These are phyloP conservation scores for Lycodopsis pacificus DNA, from an alignment of 2,797 vertebrate genomes.

Conservation along the genomic window DNA sequence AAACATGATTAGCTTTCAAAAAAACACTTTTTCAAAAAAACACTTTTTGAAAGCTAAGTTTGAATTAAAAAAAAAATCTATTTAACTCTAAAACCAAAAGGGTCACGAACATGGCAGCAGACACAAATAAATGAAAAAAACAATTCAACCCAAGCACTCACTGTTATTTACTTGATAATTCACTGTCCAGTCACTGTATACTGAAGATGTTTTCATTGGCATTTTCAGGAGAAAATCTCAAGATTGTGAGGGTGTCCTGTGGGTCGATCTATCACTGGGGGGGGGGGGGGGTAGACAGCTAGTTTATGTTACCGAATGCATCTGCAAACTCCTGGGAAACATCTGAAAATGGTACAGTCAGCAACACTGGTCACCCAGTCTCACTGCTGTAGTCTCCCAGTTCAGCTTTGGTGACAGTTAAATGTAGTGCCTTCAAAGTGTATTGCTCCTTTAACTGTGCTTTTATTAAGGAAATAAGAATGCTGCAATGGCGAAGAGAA, in stretches of 20 bases:
- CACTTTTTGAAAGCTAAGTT: neutral
- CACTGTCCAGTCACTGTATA: neutral
- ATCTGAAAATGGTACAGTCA: neutral
- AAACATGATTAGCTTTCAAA: neutral
- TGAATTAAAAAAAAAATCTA: neutral
- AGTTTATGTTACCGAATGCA: neutral
- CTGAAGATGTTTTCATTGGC: neutral
- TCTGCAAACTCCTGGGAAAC: neutral
- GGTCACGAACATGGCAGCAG: neutral
- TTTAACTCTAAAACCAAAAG: neutral
- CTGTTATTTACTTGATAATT: neutral
- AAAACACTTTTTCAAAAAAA: neutral
- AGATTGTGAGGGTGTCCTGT: constrained; percentile 12
- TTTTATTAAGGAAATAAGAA: neutral
- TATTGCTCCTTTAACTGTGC: neutral
- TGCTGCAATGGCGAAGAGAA: neutral
- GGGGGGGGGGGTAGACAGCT: constrained; percentile 4
- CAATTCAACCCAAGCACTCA: neutral
- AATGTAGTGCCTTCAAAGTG: neutral
- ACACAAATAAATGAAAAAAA: neutral
- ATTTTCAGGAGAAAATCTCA: neutral
- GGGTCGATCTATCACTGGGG: neutral
- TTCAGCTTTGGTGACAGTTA: neutral
- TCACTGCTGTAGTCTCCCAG: neutral
- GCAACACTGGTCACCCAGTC: neutral